Evolutionary conservation across 2,113 vertebrate genomes (phyloP).

Genomic region (Apodemus sylvaticus): DNA sequence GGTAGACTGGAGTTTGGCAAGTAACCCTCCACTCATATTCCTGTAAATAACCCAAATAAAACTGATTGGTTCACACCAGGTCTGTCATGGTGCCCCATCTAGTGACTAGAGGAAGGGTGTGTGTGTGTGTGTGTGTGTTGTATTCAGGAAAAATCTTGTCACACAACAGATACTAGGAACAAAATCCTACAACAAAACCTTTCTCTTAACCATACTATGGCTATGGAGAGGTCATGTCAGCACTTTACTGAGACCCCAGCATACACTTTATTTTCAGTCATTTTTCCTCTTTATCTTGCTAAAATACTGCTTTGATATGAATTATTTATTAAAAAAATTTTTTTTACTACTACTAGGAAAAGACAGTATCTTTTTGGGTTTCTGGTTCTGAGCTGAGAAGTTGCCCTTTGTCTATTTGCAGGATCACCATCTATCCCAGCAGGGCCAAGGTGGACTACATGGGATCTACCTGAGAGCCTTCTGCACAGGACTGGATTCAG

Average conservation of each 20-base stretch:
- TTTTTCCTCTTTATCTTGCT: slow-evolving; percentile 31
- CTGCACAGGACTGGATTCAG: slow-evolving; percentile 96
- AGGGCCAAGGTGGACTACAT: slow-evolving; percentile 91
- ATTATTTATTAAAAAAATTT: slow-evolving; percentile 6
- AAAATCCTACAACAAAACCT: background rate
- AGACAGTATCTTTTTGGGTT: background rate
- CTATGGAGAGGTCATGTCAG: background rate
- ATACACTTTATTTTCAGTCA: background rate
- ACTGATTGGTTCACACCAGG: background rate
- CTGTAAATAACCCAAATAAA: background rate
- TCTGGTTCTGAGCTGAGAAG: slow-evolving; percentile 33
- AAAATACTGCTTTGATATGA: background rate
- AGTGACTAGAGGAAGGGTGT: background rate
- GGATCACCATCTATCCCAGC: slow-evolving; percentile 93
- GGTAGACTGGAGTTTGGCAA: background rate
- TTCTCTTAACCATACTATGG: background rate
- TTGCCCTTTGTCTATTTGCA: slow-evolving; percentile 78
- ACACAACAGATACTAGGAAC: background rate
- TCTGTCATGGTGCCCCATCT: background rate
- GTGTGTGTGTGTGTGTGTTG: background rate
- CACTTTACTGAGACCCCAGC: fast-evolving
- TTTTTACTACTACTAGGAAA: slow-evolving; percentile 11
- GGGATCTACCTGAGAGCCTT: slow-evolving; percentile 97
- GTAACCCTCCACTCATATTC: background rate
- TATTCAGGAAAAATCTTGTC: background rate